A percentile compares a stretch with the other conserved stretches of the same genome.
These are phyloP conservation scores for Rhagophthalmus giganteus DNA, from an alignment of 2,888 invertebrate genomes.

Conservation along the genomic window DNA sequence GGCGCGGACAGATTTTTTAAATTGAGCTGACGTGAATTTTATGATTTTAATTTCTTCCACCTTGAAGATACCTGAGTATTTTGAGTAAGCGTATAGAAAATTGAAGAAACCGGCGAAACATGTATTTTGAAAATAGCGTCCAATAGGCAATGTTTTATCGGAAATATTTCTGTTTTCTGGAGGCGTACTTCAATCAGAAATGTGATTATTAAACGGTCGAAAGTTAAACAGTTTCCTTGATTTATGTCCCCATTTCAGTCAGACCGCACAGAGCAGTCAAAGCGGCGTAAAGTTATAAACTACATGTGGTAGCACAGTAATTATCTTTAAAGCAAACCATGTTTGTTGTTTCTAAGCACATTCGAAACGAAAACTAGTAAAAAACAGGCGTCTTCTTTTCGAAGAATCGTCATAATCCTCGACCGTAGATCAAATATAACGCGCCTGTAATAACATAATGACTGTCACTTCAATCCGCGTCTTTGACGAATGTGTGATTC, in stretches of 20 bases:
- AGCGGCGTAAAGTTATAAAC: conserved; percentile 45
- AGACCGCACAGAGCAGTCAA: conserved; percentile 40
- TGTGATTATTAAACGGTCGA: conserved; percentile 30
- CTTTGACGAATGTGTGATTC: conserved; percentile 46
- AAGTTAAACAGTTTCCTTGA: conserved; percentile 34
- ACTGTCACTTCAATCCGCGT: conserved; percentile 52
- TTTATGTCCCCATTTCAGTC: conserved; percentile 35
- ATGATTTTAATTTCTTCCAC: neutral
- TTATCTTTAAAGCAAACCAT: conserved; percentile 39
- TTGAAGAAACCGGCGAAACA: neutral
- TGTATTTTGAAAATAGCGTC: neutral
- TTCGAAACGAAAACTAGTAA: conserved; percentile 48
- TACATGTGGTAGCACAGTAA: conserved; percentile 47
- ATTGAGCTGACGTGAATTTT: neutral
- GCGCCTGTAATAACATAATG: conserved; percentile 55
- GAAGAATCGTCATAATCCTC: conserved; percentile 41
- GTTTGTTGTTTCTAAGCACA: conserved; percentile 52
- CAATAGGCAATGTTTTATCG: neutral
- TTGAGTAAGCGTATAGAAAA: too few species aligned
- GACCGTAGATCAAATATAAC: conserved; percentile 52
- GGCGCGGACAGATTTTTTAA: too few species aligned
- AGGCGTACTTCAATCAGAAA: conserved; percentile 24
- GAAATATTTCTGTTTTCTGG: conserved; percentile 2
- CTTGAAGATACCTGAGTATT: too few species aligned
- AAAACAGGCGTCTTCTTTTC: conserved; percentile 36